phyloP scores from a whole-genome alignment of 2,888 invertebrate genomes.

The Ormia ochracea region DNA sequence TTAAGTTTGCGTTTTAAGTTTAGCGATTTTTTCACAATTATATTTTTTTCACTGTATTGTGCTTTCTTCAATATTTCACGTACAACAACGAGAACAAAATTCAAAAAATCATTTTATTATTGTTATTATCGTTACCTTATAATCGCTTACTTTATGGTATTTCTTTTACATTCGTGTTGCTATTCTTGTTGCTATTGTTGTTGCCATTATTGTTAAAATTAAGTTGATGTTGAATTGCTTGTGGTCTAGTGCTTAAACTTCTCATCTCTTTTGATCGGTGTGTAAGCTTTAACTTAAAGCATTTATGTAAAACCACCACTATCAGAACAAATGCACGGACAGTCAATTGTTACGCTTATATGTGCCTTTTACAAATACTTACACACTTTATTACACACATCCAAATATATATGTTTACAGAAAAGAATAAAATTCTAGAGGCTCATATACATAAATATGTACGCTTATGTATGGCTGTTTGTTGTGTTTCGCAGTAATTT shows the following conservation, averaged over 20 bases:
- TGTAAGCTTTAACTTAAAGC: slow-evolving; percentile 50
- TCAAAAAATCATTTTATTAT: slow-evolving; percentile 51
- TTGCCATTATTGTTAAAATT: slow-evolving; percentile 22
- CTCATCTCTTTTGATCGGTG: slow-evolving; percentile 58
- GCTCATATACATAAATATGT: not conserved
- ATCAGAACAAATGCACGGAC: slow-evolving; percentile 13
- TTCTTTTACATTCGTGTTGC: too few relatives aligned
- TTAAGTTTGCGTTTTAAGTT: too few relatives aligned
- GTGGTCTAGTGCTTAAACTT: slow-evolving; percentile 43
- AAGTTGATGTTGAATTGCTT: slow-evolving; percentile 27
- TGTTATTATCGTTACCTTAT: slow-evolving; percentile 61
- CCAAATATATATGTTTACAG: not conserved
- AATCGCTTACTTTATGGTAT: slow-evolving; percentile 53
- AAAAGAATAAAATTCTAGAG: too few relatives aligned
- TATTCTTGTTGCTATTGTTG: slow-evolving; percentile 24
- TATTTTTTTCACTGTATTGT: slow-evolving; percentile 20
- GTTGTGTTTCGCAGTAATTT: slow-evolving; percentile 72
- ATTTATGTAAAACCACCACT: slow-evolving; percentile 45
- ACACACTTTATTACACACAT: not conserved
- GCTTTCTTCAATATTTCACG: slow-evolving; percentile 3
- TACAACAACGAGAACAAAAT: not conserved
- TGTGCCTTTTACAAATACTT: not conserved
- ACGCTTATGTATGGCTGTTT: slow-evolving; percentile 38
- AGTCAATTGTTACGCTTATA: slow-evolving; percentile 2
- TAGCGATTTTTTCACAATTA: too few relatives aligned